Evolutionary conservation across 53 echinoderm and acorn worm genomes (phyloP), one percentile per base, ranked within the genome.

Genomic region (Pentamera pediparva): DNA sequence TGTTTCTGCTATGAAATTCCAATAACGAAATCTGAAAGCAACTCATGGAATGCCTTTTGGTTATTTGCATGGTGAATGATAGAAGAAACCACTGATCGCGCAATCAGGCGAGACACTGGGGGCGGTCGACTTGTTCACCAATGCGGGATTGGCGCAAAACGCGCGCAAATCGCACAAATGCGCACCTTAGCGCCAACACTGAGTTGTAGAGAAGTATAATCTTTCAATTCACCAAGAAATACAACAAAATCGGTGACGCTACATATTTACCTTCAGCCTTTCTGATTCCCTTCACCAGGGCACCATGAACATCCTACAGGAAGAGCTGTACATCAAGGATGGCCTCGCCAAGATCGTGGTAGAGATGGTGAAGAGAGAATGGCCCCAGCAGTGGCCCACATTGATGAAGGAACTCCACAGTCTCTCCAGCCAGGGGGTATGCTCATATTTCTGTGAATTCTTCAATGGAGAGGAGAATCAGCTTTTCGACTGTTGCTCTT

Each of bases 301-400:
- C 20, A 86, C 85, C 8, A 57, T 73, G 10, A 39, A 76, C 78
- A 82, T 98, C 24, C 71, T 98, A 17, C 65, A 85, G 28, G 91
- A 91, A 37, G 78, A 83, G 50, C 75, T 58, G 26, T 98, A 83
- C 61, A 83, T 98, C 59, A 98, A 98, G 47, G 98, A 98, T 72
- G 98, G 98, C 11, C 78, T 81, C 35, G 89, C 86, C 69, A 92
- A 91, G 64, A 92, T 98, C 40, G 61, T 98, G 69, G 98, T 98
- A 29, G 98, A 98, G 76, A 91, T 98, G 91, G 82, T 92, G 36
- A 98, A 98, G 56, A 69, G 91, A 67, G 98, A 98, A 63, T 98
- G 91, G 91, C 98, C 98, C 19, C 98, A 98, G 49, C 91, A 91
- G 11, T 98, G 98, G 98, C 86, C 91, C 9, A 78, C 78, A n/a